Evolutionary conservation across 2,797 vertebrate genomes (phyloP).

Genomic region (Chaetophractus vellerosus): DNA sequence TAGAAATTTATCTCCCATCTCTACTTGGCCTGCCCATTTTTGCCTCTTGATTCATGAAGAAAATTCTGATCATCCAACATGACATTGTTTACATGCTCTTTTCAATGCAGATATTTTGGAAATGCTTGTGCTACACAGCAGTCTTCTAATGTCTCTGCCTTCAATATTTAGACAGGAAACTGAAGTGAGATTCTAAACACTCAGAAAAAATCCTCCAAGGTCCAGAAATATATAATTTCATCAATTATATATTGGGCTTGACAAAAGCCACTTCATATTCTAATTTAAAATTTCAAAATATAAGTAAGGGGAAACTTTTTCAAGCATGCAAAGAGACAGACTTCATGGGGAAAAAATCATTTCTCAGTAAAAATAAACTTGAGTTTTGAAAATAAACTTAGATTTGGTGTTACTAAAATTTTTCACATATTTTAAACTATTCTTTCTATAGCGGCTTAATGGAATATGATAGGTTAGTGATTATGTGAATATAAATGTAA

Average conservation of each 20-base stretch:
- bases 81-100: conserved; percentile 32
- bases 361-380: conserved; percentile 54
- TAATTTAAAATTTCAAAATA: conserved; percentile 63
- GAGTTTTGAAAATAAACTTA: conserved; percentile 42
- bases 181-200: conserved; percentile 54
- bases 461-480: conserved; percentile 7
- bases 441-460: conserved; percentile 49
- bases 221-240: conserved; percentile 52
- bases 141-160: not conserved
- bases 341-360: conserved; percentile 10
- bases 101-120: conserved; percentile 11
- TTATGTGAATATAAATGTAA: conserved; percentile 53
- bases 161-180: conserved; percentile 64
- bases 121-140: not conserved
- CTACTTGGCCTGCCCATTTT: conserved; percentile 22
- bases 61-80: conserved; percentile 30
- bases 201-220: conserved; percentile 1
- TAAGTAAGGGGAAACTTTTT: conserved; percentile 35
- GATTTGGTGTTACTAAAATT: conserved; percentile 1
- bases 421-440: conserved; percentile 8
- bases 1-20: not conserved
- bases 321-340: conserved; percentile 27
- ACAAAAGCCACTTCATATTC: conserved; percentile 53
- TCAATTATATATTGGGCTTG: conserved; percentile 52
- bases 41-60: conserved; percentile 32